These are phyloP conservation scores for Megamerina dolium DNA, from an alignment of 2,888 invertebrate species.

Conservation along the genomic window DNA sequence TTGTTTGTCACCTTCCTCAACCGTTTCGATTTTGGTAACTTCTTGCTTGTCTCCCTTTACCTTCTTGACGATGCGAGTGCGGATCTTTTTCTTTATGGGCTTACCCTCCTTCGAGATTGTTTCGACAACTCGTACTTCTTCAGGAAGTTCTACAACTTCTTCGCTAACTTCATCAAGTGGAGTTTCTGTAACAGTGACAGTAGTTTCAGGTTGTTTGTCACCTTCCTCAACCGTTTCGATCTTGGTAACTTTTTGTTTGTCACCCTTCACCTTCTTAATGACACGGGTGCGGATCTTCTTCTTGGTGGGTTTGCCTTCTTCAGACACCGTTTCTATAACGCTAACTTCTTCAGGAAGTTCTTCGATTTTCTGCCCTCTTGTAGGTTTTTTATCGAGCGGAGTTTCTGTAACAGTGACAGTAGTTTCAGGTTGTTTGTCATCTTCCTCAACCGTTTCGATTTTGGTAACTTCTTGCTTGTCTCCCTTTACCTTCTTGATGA, in stretches of 20 bases:
- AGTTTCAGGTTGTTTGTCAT: slow-evolving; percentile 20
- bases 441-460: slow-evolving; percentile 25
- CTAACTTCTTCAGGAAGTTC: slow-evolving; percentile 22
- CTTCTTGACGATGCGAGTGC: slow-evolving; percentile 43
- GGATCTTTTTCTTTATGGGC: slow-evolving; percentile 33
- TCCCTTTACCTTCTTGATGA: slow-evolving; percentile 24
- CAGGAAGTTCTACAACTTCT: slow-evolving; percentile 12
- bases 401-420: slow-evolving; percentile 22
- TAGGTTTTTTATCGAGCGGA: slow-evolving; percentile 17
- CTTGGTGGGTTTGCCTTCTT: slow-evolving; percentile 23
- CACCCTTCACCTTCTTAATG: slow-evolving; percentile 22
- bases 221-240: slow-evolving; percentile 40
- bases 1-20: slow-evolving; percentile 44
- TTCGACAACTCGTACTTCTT: slow-evolving; percentile 18
- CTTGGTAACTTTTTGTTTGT: slow-evolving; percentile 33
- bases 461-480: slow-evolving; percentile 26
- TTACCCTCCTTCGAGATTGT: slow-evolving; percentile 18
- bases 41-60: slow-evolving; percentile 30
- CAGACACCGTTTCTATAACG: slow-evolving; percentile 17
- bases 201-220: slow-evolving; percentile 40
- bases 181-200: slow-evolving; percentile 29
- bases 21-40: slow-evolving; percentile 44
- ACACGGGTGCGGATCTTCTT: slow-evolving; percentile 22
- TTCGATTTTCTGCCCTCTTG: too few relatives aligned
- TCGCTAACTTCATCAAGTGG: slow-evolving; percentile 20